Evolutionary conservation across 1,140 invertebrate species (phyloP).

Genomic region (Nomia melanderi): DNA sequence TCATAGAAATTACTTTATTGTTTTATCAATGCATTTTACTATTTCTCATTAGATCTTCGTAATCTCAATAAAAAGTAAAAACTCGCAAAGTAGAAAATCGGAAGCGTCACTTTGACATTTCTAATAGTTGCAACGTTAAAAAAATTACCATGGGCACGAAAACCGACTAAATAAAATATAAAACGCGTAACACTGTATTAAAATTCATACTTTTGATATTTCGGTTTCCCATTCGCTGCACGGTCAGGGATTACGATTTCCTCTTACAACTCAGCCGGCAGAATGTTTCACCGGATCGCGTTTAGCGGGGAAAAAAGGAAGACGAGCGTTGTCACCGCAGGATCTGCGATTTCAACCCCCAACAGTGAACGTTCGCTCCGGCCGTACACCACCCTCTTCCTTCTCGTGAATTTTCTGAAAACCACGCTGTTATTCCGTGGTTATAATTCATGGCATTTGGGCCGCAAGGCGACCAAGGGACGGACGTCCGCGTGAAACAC

Average conservation of each 20-base stretch:
- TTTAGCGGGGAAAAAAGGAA: slow-evolving; percentile 5
- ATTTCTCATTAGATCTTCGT: too few species aligned
- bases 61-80: too few species aligned
- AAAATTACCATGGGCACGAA: too few species aligned
- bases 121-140: too few species aligned
- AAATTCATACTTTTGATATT: not conserved
- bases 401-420: slow-evolving; percentile 60
- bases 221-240: not conserved
- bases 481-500: slow-evolving; percentile 61
- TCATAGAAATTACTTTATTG: too few species aligned
- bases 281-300: slow-evolving; percentile 4
- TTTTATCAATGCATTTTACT: too few species aligned
- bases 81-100: too few species aligned
- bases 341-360: slow-evolving; percentile 30
- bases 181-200: not conserved
- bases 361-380: slow-evolving; percentile 6
- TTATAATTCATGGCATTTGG: slow-evolving; percentile 64
- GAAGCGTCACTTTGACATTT: too few species aligned
- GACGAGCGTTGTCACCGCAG: slow-evolving; percentile 23
- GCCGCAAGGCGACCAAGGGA: slow-evolving; percentile 50
- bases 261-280: not conserved
- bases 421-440: slow-evolving; percentile 56
- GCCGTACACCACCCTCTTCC: slow-evolving; percentile 9
- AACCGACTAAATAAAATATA: too few species aligned
- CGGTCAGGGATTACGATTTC: not conserved